Evolutionary conservation across 1,140 invertebrate species (phyloP), one percentile per base, ranked within the genome.

Genomic region (Orius insidiosus): DNA sequence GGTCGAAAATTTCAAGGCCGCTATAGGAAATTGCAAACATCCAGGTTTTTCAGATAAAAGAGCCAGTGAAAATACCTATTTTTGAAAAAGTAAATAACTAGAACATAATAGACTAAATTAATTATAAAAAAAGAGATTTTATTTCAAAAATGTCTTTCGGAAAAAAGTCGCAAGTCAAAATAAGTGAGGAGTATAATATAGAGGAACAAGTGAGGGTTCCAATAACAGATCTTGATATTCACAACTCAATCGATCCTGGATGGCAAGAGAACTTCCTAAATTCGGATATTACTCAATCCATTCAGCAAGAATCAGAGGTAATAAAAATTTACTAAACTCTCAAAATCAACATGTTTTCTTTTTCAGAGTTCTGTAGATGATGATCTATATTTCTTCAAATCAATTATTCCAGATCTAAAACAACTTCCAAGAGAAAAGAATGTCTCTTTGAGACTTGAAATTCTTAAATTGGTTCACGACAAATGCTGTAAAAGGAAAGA

Each of bases 351-450:
- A 16, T 16, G 16, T 3, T 15, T 16, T 31, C n/a, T 11, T 3
- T 32, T 48, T 32, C 30, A 48, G 32, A 43, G 4, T 13, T 42
- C 31, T 3, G 45, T 42, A 8, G 45, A 50, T 18, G 50, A 51
- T 24, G 48, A 52, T 43, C 15, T 52, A 8, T 31, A 48, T 5
- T 51, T 52, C 33, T 50, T 52, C 34, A 45, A 43, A 11, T 52
- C 47, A 3, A 15, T 50, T 9, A 18, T 50, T 9, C 51, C 51
- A 4, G 51, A 50, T 34, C 32, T 49, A n/a, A 34, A 24, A 10
- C 40, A 47, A 14, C 43, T 52, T 31, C 44, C 50, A 10, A 34
- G 50, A 1, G 32, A 32, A n/a, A 51, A 45, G 34, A 51, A 51
- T 24, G 24, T 46, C 5, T 51, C 11, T 5, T 39, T 51, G 7